Evolutionary conservation across 1,140 invertebrate genomes (phyloP).

Genomic region (Arctopsyche grandis): DNA sequence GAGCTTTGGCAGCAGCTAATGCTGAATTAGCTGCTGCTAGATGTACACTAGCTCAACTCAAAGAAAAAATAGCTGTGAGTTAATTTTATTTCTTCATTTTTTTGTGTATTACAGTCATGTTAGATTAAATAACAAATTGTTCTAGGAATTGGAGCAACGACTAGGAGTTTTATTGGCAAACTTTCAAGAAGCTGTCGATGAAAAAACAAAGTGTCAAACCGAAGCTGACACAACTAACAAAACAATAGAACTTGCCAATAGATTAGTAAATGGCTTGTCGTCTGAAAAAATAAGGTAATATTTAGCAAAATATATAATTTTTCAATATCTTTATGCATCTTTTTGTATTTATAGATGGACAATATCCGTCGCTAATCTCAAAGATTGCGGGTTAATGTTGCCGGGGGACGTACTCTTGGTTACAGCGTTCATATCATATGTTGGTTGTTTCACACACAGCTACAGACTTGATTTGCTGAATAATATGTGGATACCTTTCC

Average conservation of each 20-base stretch:
- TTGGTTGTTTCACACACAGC: constrained; percentile 90
- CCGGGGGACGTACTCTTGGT: constrained; percentile 91
- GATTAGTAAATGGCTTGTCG: constrained; percentile 90
- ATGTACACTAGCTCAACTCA: constrained; percentile 76
- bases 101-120: too few relatives aligned
- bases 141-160: constrained; percentile 81
- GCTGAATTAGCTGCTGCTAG: constrained; percentile 82
- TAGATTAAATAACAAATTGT: background rate
- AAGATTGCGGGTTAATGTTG: constrained; percentile 73
- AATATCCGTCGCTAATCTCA: constrained; percentile 72
- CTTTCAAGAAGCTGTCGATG: constrained; percentile 85
- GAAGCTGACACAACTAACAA: constrained; percentile 85
- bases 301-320: background rate
- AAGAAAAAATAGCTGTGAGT: constrained; percentile 64
- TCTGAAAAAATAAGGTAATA: constrained; percentile 85
- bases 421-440: constrained; percentile 95
- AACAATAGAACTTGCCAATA: constrained; percentile 91
- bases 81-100: background rate
- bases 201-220: constrained; percentile 88
- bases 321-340: background rate
- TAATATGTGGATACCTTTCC: constrained; percentile 81
- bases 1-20: constrained; percentile 85
- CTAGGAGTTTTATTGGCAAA: constrained; percentile 79
- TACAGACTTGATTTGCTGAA: constrained; percentile 86
- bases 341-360: constrained; percentile 72